These are phyloP conservation scores for Alosa sapidissima DNA, from an alignment of 2,797 vertebrate species.

Conservation along the genomic window DNA sequence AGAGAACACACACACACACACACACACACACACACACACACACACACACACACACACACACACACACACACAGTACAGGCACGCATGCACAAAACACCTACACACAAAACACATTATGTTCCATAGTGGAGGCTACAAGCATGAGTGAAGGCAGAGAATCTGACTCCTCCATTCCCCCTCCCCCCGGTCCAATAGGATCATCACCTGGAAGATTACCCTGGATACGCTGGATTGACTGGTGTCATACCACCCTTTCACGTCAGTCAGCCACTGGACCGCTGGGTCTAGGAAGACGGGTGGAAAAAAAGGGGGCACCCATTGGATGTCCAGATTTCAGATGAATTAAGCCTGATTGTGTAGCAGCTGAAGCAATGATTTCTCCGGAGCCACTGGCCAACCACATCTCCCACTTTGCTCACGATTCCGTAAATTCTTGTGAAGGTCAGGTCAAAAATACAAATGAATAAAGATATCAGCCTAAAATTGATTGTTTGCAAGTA, in stretches of 20 bases:
- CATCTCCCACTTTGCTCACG: not conserved
- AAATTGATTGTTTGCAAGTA: not conserved
- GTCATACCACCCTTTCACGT: conserved; percentile 54
- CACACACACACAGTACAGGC: not conserved
- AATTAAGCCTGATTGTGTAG: conserved; percentile 34
- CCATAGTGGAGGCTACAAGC: conserved; percentile 54
- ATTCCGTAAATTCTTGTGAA: not conserved
- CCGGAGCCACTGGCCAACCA: not conserved
- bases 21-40: not conserved
- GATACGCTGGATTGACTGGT: conserved; percentile 57
- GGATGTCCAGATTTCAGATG: conserved; percentile 31
- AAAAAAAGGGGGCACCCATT: conserved; percentile 24
- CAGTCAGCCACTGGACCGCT: conserved; percentile 53
- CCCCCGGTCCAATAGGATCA: conserved; percentile 58
- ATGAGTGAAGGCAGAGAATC: conserved; percentile 56
- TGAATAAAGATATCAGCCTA: not conserved
- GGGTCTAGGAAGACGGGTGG: conserved; percentile 34
- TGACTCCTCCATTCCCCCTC: conserved; percentile 33
- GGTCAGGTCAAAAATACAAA: not conserved
- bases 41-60: not conserved
- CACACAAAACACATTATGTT: conserved; percentile 47
- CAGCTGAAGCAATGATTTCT: not conserved
- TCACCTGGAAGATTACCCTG: conserved; percentile 60
- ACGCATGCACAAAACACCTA: not conserved
- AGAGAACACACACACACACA: conserved; percentile 20